Evolutionary conservation across 2,797 vertebrate species (phyloP).

Genomic region (Epinephelus coioides): DNA sequence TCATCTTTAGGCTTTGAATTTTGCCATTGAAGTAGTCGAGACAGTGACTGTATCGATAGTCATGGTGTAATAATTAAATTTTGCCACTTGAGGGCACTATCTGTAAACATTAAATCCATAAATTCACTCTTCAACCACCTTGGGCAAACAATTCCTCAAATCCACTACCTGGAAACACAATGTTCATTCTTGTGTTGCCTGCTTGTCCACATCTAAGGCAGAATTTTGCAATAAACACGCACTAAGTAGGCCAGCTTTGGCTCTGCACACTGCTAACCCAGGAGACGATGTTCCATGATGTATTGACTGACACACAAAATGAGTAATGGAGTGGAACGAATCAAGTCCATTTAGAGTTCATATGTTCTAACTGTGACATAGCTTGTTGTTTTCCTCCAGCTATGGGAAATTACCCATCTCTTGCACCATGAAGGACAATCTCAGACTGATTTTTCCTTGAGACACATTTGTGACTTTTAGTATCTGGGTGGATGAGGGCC

Average conservation of each 20-base stretch:
- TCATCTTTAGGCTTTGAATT: too few relatives aligned
- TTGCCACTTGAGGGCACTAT: slow-evolving; percentile 60
- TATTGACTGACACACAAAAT: background rate
- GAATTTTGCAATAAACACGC: background rate
- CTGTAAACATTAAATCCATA: slow-evolving; percentile 24
- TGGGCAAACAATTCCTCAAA: slow-evolving; percentile 14
- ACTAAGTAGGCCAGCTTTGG: background rate
- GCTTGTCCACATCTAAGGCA: background rate
- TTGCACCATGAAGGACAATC: slow-evolving; percentile 37
- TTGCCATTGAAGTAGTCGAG: too few relatives aligned
- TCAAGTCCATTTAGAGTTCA: slow-evolving; percentile 23
- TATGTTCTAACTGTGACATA: slow-evolving; percentile 31
- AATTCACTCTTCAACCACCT: background rate
- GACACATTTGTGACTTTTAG: background rate
- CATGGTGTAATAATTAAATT: slow-evolving; percentile 31
- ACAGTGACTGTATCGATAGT: background rate
- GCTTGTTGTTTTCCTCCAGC: slow-evolving; percentile 30
- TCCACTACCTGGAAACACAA: slow-evolving; percentile 8
- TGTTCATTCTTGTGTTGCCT: background rate
- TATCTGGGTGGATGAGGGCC: slow-evolving; percentile 14
- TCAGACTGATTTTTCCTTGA: slow-evolving; percentile 19
- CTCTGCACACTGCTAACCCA: background rate
- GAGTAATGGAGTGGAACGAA: slow-evolving; percentile 19
- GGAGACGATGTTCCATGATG: background rate
- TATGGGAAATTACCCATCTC: slow-evolving; percentile 6